These are phyloP conservation scores for Mythimna lalbum DNA, from an alignment of 2,888 invertebrate species.

Conservation along the genomic window DNA sequence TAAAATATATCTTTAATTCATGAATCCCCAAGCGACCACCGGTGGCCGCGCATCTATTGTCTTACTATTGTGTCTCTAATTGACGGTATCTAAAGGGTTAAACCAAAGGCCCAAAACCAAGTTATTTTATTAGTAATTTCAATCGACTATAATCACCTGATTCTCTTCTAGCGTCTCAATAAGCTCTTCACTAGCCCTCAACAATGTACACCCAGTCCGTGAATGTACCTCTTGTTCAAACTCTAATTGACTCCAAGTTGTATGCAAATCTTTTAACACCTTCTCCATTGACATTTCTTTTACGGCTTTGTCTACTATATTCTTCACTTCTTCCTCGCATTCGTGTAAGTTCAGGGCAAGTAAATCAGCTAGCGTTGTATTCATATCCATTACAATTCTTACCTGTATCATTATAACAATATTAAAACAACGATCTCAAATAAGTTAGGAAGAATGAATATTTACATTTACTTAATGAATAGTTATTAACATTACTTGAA, in stretches of 20 bases:
- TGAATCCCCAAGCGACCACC: too few relatives aligned
- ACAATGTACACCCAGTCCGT: constrained; percentile 95
- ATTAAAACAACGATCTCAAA: constrained; percentile 1
- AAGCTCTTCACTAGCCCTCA: constrained; percentile 98
- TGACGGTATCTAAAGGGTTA: too few relatives aligned
- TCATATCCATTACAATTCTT: constrained; percentile 97
- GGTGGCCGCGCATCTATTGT: too few relatives aligned
- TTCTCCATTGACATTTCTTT: constrained; percentile 99
- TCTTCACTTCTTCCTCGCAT: constrained; percentile 99
- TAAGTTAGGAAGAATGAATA: not conserved
- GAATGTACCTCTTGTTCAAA: constrained; percentile 97
- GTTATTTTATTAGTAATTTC: too few relatives aligned
- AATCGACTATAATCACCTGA: constrained; percentile 91
- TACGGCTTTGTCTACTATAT: constrained; percentile 99
- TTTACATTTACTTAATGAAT: constrained; percentile 20
- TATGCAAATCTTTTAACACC: constrained; percentile 96
- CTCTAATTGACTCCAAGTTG: constrained; percentile 98
- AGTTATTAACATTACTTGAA: constrained; percentile 3
- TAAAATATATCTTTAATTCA: not conserved
- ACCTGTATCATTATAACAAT: constrained; percentile 91
- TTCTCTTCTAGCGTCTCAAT: constrained; percentile 99
- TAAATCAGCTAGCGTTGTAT: constrained; percentile 97
- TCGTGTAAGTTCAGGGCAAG: constrained; percentile 98
- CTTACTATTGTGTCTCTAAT: too few relatives aligned
- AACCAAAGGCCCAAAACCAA: too few relatives aligned